Evolutionary conservation across 2,888 invertebrate species (phyloP).

Genomic region (Machimus rusticus): DNA sequence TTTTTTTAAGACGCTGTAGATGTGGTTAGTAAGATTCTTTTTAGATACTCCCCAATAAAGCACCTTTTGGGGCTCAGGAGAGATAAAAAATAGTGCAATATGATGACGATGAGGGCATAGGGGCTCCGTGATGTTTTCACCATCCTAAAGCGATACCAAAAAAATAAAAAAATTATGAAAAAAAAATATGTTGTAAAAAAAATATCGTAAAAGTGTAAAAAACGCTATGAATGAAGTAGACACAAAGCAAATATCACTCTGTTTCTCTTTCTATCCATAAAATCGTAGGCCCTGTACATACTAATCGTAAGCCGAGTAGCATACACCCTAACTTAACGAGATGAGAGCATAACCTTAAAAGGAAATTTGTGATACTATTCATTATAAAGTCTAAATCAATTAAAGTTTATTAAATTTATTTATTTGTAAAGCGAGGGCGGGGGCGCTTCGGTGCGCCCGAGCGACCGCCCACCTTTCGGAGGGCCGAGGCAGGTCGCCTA

Average conservation of each 20-base stretch:
- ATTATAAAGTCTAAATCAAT: constrained; percentile 44
- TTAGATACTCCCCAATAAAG: not conserved
- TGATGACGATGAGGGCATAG: not conserved
- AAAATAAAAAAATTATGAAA: not conserved
- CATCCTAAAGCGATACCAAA: constrained; percentile 35
- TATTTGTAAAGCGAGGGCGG: constrained; percentile 38
- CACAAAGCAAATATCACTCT: constrained; percentile 31
- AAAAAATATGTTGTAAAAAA: not conserved
- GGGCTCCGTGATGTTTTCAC: not conserved
- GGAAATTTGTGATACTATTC: constrained; percentile 48
- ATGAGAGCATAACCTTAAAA: constrained; percentile 43
- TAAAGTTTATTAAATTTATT: constrained; percentile 40
- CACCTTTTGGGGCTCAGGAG: not conserved
- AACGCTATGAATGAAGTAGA: not conserved
- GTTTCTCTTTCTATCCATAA: constrained; percentile 31
- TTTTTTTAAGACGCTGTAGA: not conserved
- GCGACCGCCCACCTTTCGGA: not conserved
- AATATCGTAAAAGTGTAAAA: not conserved
- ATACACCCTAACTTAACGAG: constrained; percentile 17
- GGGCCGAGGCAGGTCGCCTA: not conserved
- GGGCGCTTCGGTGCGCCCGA: not conserved
- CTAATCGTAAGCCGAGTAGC: constrained; percentile 3
- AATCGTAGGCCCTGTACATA: constrained; percentile 7
- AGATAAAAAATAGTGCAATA: constrained; percentile 18
- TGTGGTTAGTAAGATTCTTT: not conserved